phyloP scores from a whole-genome alignment of 2,113 vertebrate species.

The Sorex fumeus region DNA sequence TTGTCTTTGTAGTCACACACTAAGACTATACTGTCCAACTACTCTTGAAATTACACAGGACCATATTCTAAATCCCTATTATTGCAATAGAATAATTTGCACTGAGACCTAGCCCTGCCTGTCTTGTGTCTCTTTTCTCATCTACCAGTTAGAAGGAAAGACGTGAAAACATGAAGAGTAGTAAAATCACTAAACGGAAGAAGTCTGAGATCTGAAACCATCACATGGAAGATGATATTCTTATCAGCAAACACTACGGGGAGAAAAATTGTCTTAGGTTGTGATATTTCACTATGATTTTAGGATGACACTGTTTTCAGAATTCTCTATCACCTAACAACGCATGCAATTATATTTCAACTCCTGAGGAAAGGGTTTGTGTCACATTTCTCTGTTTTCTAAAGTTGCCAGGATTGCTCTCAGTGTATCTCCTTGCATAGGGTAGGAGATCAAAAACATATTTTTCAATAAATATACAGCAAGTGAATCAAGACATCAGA shows the following conservation, averaged over 20 bases:
- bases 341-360: not conserved
- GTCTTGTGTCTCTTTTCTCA: not conserved
- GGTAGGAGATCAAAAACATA: not conserved
- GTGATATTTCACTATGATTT: not conserved
- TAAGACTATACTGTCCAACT: not conserved
- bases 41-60: not conserved
- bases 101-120: not conserved
- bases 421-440: not conserved
- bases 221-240: not conserved
- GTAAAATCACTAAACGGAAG: not conserved
- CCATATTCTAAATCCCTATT: not conserved
- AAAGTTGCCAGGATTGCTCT: not conserved
- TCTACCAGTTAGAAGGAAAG: not conserved
- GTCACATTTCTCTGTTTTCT: not conserved
- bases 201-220: not conserved
- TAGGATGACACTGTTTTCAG: not conserved
- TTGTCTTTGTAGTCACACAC: not conserved
- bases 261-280: conserved; percentile 2
- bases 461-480: conserved; percentile 35
- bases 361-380: not conserved
- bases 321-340: not conserved
- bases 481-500: not conserved
- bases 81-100: not conserved
- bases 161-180: not conserved
- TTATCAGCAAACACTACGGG: not conserved